Conservation (phyloP, 2,113 vertebrate genomes). For the Misgurnus anguillicaudatus region DNA sequence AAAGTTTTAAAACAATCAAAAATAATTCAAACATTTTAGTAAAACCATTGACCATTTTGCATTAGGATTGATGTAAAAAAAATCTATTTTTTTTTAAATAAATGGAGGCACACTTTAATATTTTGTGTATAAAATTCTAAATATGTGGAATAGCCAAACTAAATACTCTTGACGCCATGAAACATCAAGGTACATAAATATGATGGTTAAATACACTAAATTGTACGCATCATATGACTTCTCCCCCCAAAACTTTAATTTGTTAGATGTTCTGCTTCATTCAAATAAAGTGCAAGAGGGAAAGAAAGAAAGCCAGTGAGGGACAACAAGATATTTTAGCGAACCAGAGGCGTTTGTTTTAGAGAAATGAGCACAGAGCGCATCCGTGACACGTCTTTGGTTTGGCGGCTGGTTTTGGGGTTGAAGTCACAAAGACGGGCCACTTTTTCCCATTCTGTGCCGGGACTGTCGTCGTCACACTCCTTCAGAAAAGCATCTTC, state of each 20-base stretch:
- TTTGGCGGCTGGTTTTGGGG: constrained; percentile 98
- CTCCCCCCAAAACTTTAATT: constrained; percentile 12
- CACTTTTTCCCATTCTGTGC: constrained; percentile 94
- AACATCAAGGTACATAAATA: constrained; percentile 21
- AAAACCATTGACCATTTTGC: not conserved
- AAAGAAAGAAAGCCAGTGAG: constrained; percentile 38
- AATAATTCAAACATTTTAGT: not conserved
- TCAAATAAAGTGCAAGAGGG: constrained; percentile 54
- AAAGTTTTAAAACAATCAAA: no score
- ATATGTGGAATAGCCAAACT: not conserved
- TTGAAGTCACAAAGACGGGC: constrained; percentile 98
- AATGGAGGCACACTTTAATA: not conserved
- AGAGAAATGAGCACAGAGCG: constrained; percentile 97
- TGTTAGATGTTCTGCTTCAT: constrained; percentile 24
- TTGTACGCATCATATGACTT: constrained; percentile 1
- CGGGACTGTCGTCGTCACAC: constrained; percentile 84
- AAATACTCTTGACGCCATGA: not conserved
- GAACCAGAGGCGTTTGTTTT: constrained; percentile 92
- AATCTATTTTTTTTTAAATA: not conserved
- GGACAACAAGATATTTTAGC: constrained; percentile 70
- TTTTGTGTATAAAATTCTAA: not conserved
- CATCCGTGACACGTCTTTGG: constrained; percentile 97
- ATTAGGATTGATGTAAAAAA: not conserved
- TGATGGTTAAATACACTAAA: constrained; percentile 3
- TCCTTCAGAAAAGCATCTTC: constrained; percentile 95